Evolutionary conservation across 2,113 vertebrate species (phyloP), one percentile per base, ranked within the genome.

Genomic region (Callocephalon fimbriatum): DNA sequence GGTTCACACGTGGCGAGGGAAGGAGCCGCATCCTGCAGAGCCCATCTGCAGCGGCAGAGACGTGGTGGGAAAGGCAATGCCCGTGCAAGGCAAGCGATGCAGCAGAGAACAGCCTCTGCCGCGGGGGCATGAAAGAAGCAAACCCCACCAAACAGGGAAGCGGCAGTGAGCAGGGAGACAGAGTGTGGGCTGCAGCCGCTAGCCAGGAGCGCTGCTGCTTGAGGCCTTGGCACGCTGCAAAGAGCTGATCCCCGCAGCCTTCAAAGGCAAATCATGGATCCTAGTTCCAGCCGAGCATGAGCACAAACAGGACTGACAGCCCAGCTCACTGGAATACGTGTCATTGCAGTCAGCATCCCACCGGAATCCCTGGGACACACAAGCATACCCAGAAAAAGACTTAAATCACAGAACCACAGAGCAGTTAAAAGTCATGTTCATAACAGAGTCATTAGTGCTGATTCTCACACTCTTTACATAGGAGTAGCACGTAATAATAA

Each of bases 381-480:
- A 93, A 68, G 75, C 48, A 8, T 6, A 37, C 37, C 40, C 86
- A 67, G 72, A 77, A 75, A 91, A 61, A 73, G 61, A 42, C 79
- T 67, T 58, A 73, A 86, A 88, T 48, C 56, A 72, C 78, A 72
- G 86, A 91, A 84, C 86, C 68, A 62, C 29, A 61, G 6, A 88
- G 76, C 94, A 87, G 92, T 87, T 95, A 94, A 80, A 92, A 96
- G 86, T 48, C 86, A 42, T 75, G 76, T 56, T 93, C 92, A 14
- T 65, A 89, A 71, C 62, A 86, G 70, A 95, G 80, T 66, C 88
- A 79, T 97, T 95, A 95, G 93, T 68, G 77, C 88, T 20, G 76
- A 91, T 95, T 95, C 80, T 91, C 76, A 68, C 42, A 78, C 77
- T 86, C 94, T 96, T 95, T 95, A 95, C 89, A 89, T 79, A 91